Evolutionary conservation across 2,797 vertebrate genomes (phyloP).

Genomic region (Lepilemur ruficaudatus): DNA sequence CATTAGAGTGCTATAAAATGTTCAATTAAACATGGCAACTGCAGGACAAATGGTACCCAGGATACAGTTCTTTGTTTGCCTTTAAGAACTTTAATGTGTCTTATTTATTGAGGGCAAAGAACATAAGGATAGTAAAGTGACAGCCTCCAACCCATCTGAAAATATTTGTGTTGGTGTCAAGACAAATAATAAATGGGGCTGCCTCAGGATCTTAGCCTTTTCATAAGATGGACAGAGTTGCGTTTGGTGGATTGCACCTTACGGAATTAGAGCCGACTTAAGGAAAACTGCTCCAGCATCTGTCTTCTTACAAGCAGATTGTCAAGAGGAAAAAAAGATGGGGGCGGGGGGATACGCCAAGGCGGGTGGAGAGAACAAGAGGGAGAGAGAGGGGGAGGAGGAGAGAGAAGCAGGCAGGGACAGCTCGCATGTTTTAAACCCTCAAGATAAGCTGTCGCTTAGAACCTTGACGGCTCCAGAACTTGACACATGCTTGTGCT

Average conservation of each 20-base stretch:
- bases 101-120: conserved; percentile 73
- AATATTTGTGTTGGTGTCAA: conserved; percentile 78
- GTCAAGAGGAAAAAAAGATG: conserved; percentile 82
- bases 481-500: conserved; percentile 77
- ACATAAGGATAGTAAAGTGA: conserved; percentile 47
- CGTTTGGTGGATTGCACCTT: conserved; percentile 81
- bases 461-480: conserved; percentile 86
- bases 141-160: conserved; percentile 66
- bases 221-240: conserved; percentile 78
- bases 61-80: conserved; percentile 66
- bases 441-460: conserved; percentile 86
- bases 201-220: conserved; percentile 75
- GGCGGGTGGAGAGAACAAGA: conserved; percentile 22
- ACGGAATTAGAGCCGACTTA: conserved; percentile 83
- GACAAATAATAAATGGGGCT: conserved; percentile 73
- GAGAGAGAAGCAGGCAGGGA: conserved; percentile 65
- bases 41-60: conserved; percentile 69
- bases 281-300: conserved; percentile 87
- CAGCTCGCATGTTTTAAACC: conserved; percentile 83
- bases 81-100: conserved; percentile 70
- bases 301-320: conserved; percentile 88
- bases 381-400: background rate
- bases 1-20: conserved; percentile 78
- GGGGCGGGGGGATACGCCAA: conserved; percentile 36
- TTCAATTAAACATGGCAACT: conserved; percentile 74